phyloP scores from a whole-genome alignment of 2,113 vertebrate species.

The Mesoclemmys tuberculata region DNA sequence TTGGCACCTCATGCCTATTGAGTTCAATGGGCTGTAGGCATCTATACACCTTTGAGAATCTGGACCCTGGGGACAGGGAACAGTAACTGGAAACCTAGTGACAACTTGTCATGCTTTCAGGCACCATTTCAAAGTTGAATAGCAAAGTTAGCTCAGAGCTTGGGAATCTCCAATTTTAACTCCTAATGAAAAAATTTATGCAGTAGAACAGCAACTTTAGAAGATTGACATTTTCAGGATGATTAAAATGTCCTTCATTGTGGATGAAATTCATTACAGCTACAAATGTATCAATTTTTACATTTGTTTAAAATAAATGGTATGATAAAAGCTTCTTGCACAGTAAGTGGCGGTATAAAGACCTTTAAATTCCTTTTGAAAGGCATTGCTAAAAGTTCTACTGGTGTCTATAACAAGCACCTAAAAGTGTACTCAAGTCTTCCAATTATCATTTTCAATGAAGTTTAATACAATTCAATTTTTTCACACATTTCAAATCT shows the following conservation, averaged over 20 bases:
- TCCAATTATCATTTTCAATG: conserved; percentile 26
- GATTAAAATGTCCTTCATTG: neutral
- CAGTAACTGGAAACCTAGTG: neutral
- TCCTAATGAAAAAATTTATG: neutral
- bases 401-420: conserved; percentile 30
- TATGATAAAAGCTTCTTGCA: neutral
- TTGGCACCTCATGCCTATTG: no score
- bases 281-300: neutral
- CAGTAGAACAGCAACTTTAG: neutral
- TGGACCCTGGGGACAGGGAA: neutral
- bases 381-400: conserved; percentile 36
- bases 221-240: neutral
- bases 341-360: conserved; percentile 22
- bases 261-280: neutral
- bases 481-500: conserved; percentile 38
- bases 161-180: neutral
- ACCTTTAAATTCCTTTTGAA: conserved; percentile 24
- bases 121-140: neutral
- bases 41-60: no score
- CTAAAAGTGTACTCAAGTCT: conserved; percentile 28
- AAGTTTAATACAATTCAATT: conserved; percentile 37
- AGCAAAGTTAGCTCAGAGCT: neutral
- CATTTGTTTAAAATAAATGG: neutral
- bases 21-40: no score
- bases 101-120: neutral